Percentiles rank a stretch among this genome's conserved stretches.
Evolutionary conservation across 2,113 vertebrate genomes (phyloP).

Genomic region (Bothrops jararaca): DNA sequence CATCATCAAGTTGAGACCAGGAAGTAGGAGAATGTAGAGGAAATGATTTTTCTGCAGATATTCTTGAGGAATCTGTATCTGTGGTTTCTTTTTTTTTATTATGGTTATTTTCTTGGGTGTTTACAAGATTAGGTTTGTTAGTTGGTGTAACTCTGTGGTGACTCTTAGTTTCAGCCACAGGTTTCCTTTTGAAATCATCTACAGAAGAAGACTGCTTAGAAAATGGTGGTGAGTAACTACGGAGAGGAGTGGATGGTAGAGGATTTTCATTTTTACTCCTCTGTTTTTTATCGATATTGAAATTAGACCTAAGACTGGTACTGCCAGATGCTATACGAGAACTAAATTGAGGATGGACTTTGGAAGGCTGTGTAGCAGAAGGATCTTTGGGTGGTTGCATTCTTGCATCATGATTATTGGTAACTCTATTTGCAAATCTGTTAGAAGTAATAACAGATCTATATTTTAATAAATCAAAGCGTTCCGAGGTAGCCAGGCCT

Average conservation of each 20-base stretch:
- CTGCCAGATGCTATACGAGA: slow-evolving; percentile 3
- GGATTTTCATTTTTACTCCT: slow-evolving; percentile 46
- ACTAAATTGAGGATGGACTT: not conserved
- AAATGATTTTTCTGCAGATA: slow-evolving; percentile 57
- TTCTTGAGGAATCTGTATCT: slow-evolving; percentile 4
- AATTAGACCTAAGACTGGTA: not conserved
- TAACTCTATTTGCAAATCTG: slow-evolving; percentile 13
- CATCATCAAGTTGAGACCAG: slow-evolving; percentile 36
- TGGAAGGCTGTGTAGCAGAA: not conserved
- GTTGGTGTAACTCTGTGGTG: slow-evolving; percentile 23
- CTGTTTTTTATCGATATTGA: not conserved
- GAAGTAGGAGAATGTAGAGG: slow-evolving; percentile 49
- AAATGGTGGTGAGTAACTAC: slow-evolving; percentile 33
- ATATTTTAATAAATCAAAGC: slow-evolving; percentile 27
- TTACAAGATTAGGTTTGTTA: slow-evolving; percentile 19
- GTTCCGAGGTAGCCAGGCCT: slow-evolving; percentile 29
- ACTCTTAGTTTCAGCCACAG: slow-evolving; percentile 43
- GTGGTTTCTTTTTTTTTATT: slow-evolving; percentile 13
- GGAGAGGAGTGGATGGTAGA: slow-evolving; percentile 35
- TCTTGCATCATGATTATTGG: not conserved
- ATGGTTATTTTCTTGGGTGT: slow-evolving; percentile 32
- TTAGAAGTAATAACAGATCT: slow-evolving; percentile 31
- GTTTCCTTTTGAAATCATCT: slow-evolving; percentile 49
- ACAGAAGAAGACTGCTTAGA: slow-evolving; percentile 59
- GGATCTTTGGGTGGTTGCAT: slow-evolving; percentile 20